Evolutionary conservation across 1,140 invertebrate species (phyloP).

Genomic region (Pseudoatta argentina): DNA sequence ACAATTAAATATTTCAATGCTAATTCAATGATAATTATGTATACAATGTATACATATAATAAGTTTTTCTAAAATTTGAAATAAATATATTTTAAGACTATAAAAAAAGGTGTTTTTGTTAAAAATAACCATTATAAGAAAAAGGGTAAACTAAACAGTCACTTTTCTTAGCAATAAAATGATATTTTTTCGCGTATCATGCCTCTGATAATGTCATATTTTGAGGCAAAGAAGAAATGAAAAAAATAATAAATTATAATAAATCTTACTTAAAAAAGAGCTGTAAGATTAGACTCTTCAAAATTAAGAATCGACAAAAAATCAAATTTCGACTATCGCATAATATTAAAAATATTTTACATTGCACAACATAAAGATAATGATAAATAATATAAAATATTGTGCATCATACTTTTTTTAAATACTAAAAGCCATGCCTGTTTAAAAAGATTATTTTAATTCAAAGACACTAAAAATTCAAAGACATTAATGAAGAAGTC

Average conservation of each 20-base stretch:
- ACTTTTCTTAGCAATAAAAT: too few species aligned
- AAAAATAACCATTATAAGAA: too few species aligned
- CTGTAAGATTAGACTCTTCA: too few species aligned
- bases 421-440: not conserved
- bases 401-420: not conserved
- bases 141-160: too few species aligned
- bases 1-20: not conserved
- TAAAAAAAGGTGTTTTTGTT: too few species aligned
- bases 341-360: not conserved
- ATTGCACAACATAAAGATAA: not conserved
- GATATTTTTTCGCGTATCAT: too few species aligned
- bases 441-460: not conserved
- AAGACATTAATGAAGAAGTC: not conserved
- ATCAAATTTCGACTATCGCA: not conserved
- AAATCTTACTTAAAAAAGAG: too few species aligned
- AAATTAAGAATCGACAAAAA: not conserved
- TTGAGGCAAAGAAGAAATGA: too few species aligned
- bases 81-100: too few species aligned
- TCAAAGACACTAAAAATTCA: constrained; percentile 14
- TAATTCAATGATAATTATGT: not conserved
- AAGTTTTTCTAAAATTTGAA: too few species aligned
- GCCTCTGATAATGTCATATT: too few species aligned
- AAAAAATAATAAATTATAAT: too few species aligned
- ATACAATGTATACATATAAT: not conserved
- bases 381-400: not conserved